Conservation (phyloP, 2,888 invertebrate genomes). For the Diarsia dahlii region DNA sequence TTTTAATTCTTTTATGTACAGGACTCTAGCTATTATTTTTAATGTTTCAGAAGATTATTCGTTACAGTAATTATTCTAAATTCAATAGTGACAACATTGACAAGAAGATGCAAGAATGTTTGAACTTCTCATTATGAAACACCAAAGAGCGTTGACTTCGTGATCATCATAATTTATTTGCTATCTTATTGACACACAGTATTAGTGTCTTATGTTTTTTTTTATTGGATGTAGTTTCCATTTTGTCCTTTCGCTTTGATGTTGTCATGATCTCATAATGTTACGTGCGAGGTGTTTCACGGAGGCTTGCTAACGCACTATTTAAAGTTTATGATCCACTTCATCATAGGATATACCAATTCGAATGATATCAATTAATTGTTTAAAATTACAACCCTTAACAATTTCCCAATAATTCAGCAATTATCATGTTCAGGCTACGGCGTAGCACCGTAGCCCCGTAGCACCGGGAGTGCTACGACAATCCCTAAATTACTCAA, state of each 20-base stretch:
- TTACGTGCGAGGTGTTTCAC: background rate
- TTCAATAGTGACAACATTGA: background rate
- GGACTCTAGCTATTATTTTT: too few relatives aligned
- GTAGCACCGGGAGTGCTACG: slow-evolving; percentile 31
- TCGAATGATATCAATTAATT: background rate
- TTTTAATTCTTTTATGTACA: too few relatives aligned
- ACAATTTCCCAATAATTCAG: background rate
- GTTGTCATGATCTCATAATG: too few relatives aligned
- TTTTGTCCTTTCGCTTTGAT: background rate
- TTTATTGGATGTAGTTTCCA: background rate
- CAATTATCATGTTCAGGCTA: slow-evolving; percentile 1
- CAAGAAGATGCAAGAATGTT: background rate
- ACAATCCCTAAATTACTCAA: slow-evolving; percentile 6
- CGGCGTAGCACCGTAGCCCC: slow-evolving; percentile 47
- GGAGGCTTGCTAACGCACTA: background rate
- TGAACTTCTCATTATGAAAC: background rate
- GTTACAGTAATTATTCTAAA: too few relatives aligned
- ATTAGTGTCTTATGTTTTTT: background rate
- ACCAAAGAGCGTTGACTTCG: slow-evolving; percentile 21
- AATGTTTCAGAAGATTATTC: too few relatives aligned
- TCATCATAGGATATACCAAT: too few relatives aligned
- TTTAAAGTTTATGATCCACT: too few relatives aligned
- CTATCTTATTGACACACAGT: slow-evolving; percentile 15
- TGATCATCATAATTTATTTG: slow-evolving; percentile 9
- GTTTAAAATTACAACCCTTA: background rate